Conservation (phyloP, 2,113 vertebrate species). For the Semicossyphus pulcher region DNA sequence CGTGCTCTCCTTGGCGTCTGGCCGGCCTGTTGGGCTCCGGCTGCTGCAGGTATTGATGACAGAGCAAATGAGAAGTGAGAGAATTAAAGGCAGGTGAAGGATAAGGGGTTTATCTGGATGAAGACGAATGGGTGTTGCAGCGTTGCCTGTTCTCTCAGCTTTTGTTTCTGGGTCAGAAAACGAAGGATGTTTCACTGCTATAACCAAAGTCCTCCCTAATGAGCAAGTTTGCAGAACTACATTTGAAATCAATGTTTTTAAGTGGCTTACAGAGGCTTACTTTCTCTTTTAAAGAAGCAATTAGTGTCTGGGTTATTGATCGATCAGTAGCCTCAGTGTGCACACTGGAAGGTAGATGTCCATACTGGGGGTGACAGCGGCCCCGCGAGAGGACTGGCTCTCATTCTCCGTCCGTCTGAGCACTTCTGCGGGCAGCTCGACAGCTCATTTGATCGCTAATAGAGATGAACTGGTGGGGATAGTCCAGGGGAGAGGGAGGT, state of each 20-base stretch:
- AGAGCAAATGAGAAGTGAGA: constrained; percentile 60
- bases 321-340: constrained; percentile 8
- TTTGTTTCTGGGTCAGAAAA: constrained; percentile 55
- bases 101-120: constrained; percentile 38
- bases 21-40: not conserved
- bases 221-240: constrained; percentile 18
- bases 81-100: constrained; percentile 62
- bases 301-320: constrained; percentile 57
- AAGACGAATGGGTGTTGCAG: constrained; percentile 64
- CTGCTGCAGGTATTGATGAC: constrained; percentile 45
- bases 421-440: constrained; percentile 38
- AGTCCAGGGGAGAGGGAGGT: constrained; percentile 9
- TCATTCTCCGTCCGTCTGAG: constrained; percentile 47
- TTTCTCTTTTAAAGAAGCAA: constrained; percentile 54
- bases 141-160: constrained; percentile 11
- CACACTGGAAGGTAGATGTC: constrained; percentile 9
- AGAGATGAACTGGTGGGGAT: constrained; percentile 62
- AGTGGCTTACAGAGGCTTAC: constrained; percentile 29
- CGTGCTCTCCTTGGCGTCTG: constrained; percentile 34
- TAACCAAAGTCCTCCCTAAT: constrained; percentile 42
- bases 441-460: constrained; percentile 76
- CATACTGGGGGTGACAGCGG: not conserved
- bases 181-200: constrained; percentile 18
- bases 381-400: constrained; percentile 22
- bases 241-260: constrained; percentile 57